phyloP scores from a whole-genome alignment of 2,113 vertebrate species.

The Alexandromys fortis region DNA sequence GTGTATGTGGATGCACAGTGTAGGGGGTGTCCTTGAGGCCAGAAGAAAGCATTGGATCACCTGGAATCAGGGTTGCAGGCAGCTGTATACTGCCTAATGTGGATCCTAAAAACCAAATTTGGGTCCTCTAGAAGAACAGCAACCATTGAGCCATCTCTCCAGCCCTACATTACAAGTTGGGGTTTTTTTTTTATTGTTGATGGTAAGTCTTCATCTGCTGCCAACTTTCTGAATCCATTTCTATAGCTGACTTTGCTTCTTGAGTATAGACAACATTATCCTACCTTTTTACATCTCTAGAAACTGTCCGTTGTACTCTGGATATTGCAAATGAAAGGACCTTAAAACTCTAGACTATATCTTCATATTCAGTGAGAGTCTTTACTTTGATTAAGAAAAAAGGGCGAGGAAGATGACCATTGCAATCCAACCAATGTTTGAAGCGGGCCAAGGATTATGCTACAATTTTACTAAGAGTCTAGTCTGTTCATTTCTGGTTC shows the following conservation, averaged over 20 bases:
- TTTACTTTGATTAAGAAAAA: conserved; percentile 7
- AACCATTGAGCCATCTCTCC: neutral
- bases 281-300: neutral
- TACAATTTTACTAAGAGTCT: neutral
- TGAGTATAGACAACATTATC: conserved; percentile 35
- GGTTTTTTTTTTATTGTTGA: neutral
- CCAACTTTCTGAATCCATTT: conserved; percentile 18
- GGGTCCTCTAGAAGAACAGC: neutral
- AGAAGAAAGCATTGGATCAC: neutral
- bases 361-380: neutral
- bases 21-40: neutral
- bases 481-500: neutral
- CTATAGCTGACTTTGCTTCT: conserved; percentile 38
- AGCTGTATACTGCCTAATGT: neutral
- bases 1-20: neutral
- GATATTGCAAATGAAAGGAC: conserved; percentile 33
- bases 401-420: neutral
- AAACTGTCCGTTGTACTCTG: neutral
- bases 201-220: neutral
- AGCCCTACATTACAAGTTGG: neutral
- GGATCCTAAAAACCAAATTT: neutral
- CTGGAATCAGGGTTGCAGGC: neutral
- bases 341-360: conserved; percentile 26
- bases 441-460: neutral
- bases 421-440: neutral